Conservation (phyloP, 1,140 invertebrate species). For the Ephestia elutella region DNA sequence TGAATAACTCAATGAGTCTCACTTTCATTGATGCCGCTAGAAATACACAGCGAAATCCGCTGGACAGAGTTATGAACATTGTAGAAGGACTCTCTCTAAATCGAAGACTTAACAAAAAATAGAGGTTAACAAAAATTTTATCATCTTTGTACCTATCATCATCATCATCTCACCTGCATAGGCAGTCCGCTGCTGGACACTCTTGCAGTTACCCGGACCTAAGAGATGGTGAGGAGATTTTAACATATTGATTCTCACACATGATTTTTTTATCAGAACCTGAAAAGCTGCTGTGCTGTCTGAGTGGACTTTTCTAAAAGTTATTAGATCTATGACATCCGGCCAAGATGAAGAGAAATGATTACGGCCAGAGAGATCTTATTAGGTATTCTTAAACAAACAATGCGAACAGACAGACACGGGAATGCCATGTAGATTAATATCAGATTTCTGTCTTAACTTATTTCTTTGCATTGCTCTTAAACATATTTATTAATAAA, state of each 20-base stretch:
- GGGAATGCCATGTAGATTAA: neutral
- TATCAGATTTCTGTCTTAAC: neutral
- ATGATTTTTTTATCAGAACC: too few species aligned
- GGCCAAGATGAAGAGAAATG: slow-evolving; percentile 35
- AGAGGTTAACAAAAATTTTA: too few species aligned
- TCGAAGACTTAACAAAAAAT: neutral
- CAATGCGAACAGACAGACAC: slow-evolving; percentile 21
- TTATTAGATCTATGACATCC: slow-evolving; percentile 21
- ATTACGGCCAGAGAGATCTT: slow-evolving; percentile 25
- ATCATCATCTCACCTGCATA: too few species aligned
- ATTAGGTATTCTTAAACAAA: slow-evolving; percentile 29
- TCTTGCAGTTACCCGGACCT: too few species aligned
- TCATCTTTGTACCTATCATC: too few species aligned
- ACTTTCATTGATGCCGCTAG: slow-evolving; percentile 43
- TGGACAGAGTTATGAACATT: slow-evolving; percentile 11
- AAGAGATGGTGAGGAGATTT: too few species aligned
- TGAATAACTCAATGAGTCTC: slow-evolving; percentile 37
- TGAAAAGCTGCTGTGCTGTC: too few species aligned
- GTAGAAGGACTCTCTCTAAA: neutral
- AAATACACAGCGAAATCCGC: slow-evolving; percentile 30
- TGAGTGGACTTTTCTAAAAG: slow-evolving; percentile 3
- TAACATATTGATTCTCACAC: too few species aligned
- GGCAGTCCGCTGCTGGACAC: too few species aligned
- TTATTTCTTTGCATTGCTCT: neutral
- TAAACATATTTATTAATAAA: too few species aligned